Percentiles rank a stretch among this genome's conserved stretches.
Conservation (phyloP, 1,140 invertebrate species). For the Lineus longissimus region DNA sequence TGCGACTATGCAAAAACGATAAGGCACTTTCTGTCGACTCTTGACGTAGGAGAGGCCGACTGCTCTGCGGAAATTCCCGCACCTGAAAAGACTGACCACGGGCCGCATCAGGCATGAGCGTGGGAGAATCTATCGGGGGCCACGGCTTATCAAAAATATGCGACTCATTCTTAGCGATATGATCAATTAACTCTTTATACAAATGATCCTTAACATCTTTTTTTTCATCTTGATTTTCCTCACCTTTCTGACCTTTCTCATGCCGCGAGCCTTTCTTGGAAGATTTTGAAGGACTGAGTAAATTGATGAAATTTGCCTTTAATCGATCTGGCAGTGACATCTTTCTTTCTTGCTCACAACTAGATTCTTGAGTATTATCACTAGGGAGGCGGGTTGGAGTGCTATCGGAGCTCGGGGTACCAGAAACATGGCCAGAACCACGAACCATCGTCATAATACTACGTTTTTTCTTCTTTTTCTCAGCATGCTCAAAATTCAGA, state of each 20-base stretch:
- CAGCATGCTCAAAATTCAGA: no score
- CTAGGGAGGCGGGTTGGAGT: no score
- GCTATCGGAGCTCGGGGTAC: no score
- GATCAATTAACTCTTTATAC: not conserved
- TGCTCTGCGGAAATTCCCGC: constrained; percentile 18
- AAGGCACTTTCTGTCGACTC: not conserved
- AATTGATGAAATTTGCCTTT: no score
- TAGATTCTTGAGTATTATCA: no score
- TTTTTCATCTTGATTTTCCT: not conserved
- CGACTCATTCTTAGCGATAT: not conserved
- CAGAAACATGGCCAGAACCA: no score
- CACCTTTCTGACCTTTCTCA: no score
- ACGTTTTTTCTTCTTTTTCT: no score
- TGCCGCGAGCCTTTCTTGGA: not conserved
- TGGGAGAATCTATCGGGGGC: not conserved
- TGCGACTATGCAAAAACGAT: not conserved
- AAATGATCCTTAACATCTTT: not conserved
- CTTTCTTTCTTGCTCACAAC: no score
- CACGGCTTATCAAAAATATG: not conserved
- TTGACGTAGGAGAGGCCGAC: not conserved
- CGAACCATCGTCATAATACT: no score
- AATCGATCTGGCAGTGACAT: no score
- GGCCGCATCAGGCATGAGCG: not conserved
- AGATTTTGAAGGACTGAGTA: no score
- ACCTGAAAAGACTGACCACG: constrained; percentile 12